Conservation (phyloP, 2,888 invertebrate genomes). For the Conistra vaccinii region DNA sequence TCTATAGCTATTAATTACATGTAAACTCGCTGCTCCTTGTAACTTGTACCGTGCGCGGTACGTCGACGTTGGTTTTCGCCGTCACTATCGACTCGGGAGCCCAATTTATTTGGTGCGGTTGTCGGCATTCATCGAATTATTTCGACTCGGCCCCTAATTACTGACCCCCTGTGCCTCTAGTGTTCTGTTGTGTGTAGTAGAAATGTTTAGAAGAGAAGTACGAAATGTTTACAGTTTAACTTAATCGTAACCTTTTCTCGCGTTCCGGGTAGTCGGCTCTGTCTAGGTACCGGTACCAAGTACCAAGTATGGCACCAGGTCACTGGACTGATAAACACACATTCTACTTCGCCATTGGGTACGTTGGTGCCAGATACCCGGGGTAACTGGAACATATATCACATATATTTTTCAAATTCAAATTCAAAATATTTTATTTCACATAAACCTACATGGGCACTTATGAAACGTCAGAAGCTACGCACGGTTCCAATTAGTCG, state of each 20-base stretch:
- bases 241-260: background rate
- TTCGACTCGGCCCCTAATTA: slow-evolving; percentile 50
- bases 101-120: slow-evolving; percentile 59
- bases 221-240: background rate
- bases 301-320: background rate
- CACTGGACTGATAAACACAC: background rate
- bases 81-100: slow-evolving; percentile 31
- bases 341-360: background rate
- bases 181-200: background rate
- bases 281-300: background rate
- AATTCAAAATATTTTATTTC: no score
- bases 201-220: background rate
- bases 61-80: slow-evolving; percentile 35
- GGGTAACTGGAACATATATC: background rate
- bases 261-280: background rate
- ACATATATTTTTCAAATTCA: no score
- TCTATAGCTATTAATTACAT: background rate
- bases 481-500: no score
- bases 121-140: slow-evolving; percentile 64
- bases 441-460: no score
- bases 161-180: slow-evolving; percentile 23
- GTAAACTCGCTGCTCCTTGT: background rate
- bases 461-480: no score
- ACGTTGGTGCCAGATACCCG: background rate
- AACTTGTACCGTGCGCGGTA: background rate